These are phyloP conservation scores for Catocala fraxini DNA, from an alignment of 2,888 invertebrate species.

Conservation along the genomic window DNA sequence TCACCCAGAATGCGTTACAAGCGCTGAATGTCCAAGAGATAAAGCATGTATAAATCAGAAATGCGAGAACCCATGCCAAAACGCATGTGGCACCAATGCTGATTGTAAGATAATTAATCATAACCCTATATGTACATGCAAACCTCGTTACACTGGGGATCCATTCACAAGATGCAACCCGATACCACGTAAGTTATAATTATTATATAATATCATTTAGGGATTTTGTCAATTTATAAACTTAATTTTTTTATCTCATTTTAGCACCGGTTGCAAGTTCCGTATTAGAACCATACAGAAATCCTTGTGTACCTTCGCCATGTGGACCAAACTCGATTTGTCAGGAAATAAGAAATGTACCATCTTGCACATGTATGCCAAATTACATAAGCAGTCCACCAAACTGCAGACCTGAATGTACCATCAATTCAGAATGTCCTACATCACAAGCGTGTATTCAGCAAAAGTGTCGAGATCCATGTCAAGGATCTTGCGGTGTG, in stretches of 20 bases:
- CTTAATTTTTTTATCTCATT: conserved; percentile 55
- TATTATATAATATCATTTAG: no score
- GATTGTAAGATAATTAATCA: conserved; percentile 93
- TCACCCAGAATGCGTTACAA: conserved; percentile 92
- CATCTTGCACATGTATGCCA: conserved; percentile 89
- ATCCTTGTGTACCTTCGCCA: conserved; percentile 89
- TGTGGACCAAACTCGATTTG: conserved; percentile 92
- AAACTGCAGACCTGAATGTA: conserved; percentile 91
- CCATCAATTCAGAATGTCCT: conserved; percentile 90
- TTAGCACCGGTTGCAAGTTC: conserved; percentile 80
- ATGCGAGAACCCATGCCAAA: conserved; percentile 92
- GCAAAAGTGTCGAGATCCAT: conserved; percentile 91
- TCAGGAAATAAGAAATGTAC: conserved; percentile 85
- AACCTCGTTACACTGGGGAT: conserved; percentile 89
- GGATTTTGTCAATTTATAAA: no score
- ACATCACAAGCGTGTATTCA: conserved; percentile 90
- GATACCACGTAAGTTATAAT: conserved; percentile 79
- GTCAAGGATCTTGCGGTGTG: conserved; percentile 90
- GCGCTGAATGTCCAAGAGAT: conserved; percentile 91
- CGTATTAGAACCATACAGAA: conserved; percentile 80
- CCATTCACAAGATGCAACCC: conserved; percentile 88
- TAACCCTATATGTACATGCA: conserved; percentile 93
- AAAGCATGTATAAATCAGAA: conserved; percentile 92
- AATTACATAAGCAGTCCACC: conserved; percentile 89
- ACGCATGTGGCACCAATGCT: conserved; percentile 90